phyloP scores from a whole-genome alignment of 1,140 invertebrate species.

The Solenopsis fugax region DNA sequence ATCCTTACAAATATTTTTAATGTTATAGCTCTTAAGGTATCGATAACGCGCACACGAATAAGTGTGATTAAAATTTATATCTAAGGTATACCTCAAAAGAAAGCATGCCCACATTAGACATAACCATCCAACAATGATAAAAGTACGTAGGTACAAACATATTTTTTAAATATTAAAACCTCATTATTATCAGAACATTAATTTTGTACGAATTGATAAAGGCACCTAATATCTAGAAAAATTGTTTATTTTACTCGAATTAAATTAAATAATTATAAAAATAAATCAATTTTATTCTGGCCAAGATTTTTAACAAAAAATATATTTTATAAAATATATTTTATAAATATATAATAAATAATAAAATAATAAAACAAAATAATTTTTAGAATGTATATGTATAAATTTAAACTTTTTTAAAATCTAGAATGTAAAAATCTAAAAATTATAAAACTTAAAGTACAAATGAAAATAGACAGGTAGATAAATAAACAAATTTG shows the following conservation, averaged over 20 bases:
- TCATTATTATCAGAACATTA: neutral
- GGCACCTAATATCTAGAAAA: neutral
- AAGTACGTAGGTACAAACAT: constrained; percentile 6
- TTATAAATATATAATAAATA: constrained; percentile 3
- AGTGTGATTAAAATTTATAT: constrained; percentile 29
- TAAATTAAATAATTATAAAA: neutral
- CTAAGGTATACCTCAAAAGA: constrained; percentile 23
- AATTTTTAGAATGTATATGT: neutral
- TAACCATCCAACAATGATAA: constrained; percentile 33
- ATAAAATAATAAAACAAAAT: neutral
- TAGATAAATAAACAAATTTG: constrained; percentile 4
- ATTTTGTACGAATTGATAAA: neutral
- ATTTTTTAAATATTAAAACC: constrained; percentile 17
- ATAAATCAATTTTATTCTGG: neutral
- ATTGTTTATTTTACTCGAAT: neutral
- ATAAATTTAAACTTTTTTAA: neutral
- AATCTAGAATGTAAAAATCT: neutral
- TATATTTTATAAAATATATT: neutral
- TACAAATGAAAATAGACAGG: neutral
- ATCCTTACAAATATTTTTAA: neutral
- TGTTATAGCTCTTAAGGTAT: constrained; percentile 4
- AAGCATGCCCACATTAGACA: constrained; percentile 36
- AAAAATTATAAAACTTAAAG: neutral
- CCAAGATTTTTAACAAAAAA: neutral
- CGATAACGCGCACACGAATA: constrained; percentile 4